These are phyloP conservation scores for Protonibea diacanthus DNA, from an alignment of 2,797 vertebrate genomes.

Conservation along the genomic window DNA sequence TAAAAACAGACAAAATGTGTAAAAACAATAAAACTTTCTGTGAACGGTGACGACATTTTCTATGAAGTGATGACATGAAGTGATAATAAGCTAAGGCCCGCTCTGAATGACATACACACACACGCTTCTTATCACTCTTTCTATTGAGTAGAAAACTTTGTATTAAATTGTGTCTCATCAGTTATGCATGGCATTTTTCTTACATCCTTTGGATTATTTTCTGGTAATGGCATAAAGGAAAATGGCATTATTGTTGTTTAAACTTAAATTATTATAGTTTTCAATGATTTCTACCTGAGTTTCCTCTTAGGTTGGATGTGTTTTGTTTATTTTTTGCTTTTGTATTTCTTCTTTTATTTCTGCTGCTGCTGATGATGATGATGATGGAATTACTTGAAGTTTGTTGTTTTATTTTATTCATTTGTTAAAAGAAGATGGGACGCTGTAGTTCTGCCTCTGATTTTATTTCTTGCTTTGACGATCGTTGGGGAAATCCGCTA, in stretches of 20 bases:
- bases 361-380: conserved; percentile 48
- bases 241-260: conserved; percentile 78
- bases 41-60: conserved; percentile 33
- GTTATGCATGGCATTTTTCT: conserved; percentile 84
- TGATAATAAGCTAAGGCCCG: conserved; percentile 24
- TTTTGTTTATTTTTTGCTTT: conserved; percentile 54
- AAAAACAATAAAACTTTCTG: conserved; percentile 7
- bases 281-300: conserved; percentile 64
- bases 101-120: conserved; percentile 33
- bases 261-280: conserved; percentile 76
- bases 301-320: conserved; percentile 60
- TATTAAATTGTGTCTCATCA: conserved; percentile 69
- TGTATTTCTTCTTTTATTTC: conserved; percentile 64
- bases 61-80: too few relatives aligned
- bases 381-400: conserved; percentile 83
- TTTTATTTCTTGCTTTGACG: conserved; percentile 19
- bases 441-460: conserved; percentile 45
- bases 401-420: conserved; percentile 69
- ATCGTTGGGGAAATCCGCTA: background rate
- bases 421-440: conserved; percentile 69
- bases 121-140: conserved; percentile 57
- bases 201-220: conserved; percentile 72
- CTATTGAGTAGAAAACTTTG: conserved; percentile 65
- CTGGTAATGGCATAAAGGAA: too few relatives aligned
- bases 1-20: background rate